A percentile compares a stretch with the other conserved stretches of the same genome.
Evolutionary conservation across 2,797 vertebrate species (phyloP).

Genomic region (Microctenopoma lineatum): DNA sequence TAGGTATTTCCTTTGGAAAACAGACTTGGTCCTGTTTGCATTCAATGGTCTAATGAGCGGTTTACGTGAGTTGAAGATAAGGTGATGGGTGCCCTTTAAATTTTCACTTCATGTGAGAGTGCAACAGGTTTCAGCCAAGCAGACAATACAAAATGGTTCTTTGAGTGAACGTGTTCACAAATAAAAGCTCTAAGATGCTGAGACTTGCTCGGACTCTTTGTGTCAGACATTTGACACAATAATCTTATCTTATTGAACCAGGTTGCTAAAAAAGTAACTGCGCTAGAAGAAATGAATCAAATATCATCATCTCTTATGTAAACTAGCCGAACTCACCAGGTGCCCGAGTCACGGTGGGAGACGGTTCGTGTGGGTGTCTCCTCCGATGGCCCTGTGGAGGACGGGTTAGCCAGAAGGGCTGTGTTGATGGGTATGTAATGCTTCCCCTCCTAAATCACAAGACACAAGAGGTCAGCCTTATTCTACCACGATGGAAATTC

Average conservation of each 20-base stretch:
- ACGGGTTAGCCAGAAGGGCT: conserved; percentile 80
- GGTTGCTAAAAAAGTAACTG: background rate
- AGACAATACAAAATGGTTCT: background rate
- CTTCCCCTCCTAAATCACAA: conserved; percentile 88
- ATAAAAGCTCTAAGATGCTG: too few relatives aligned
- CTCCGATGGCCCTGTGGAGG: conserved; percentile 75
- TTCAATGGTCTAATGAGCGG: conserved; percentile 10
- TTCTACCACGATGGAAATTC: conserved; percentile 17
- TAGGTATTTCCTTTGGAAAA: conserved; percentile 54
- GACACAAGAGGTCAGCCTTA: conserved; percentile 3
- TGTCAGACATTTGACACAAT: too few relatives aligned
- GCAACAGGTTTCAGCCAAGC: conserved; percentile 22
- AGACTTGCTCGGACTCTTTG: too few relatives aligned
- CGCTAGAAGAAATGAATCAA: background rate
- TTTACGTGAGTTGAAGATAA: conserved; percentile 27
- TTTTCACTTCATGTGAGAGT: conserved; percentile 11
- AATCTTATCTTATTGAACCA: too few relatives aligned
- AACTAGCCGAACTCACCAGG: conserved; percentile 80
- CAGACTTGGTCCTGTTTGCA: conserved; percentile 10
- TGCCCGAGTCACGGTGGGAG: conserved; percentile 83
- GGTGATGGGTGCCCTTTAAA: conserved; percentile 18
- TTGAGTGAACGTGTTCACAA: too few relatives aligned
- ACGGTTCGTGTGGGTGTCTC: conserved; percentile 76
- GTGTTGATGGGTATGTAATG: conserved; percentile 96
- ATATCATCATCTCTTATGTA: background rate